A percentile compares a stretch with the other conserved stretches of the same genome.
These are phyloP conservation scores for Chaetops frenatus DNA, from an alignment of 2,113 vertebrate species.

Conservation along the genomic window DNA sequence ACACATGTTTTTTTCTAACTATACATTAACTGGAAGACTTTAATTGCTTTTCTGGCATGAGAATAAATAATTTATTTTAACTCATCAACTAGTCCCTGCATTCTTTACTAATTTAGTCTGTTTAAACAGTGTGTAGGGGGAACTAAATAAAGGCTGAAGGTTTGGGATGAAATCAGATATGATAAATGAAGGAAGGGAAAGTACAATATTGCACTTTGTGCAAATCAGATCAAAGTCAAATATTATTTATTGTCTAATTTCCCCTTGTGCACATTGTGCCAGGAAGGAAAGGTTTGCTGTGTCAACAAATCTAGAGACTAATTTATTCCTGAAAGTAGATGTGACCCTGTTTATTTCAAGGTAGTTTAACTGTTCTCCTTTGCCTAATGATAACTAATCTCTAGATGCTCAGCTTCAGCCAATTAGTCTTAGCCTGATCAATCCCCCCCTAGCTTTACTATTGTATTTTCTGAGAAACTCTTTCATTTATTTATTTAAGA, in stretches of 20 bases:
- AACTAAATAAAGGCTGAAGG: not conserved
- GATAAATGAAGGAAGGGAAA: constrained; percentile 21
- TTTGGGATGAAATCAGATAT: not conserved
- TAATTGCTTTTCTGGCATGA: not conserved
- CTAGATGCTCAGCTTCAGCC: not conserved
- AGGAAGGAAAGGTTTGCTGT: not conserved
- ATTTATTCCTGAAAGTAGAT: not conserved
- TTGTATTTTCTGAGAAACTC: not conserved
- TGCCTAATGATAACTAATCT: not conserved
- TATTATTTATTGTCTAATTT: constrained; percentile 51
- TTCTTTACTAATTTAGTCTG: not conserved
- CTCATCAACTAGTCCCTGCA: not conserved
- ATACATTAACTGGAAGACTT: not conserved
- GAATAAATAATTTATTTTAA: not conserved
- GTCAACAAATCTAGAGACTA: constrained; percentile 26
- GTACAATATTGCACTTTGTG: not conserved
- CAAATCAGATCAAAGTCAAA: constrained; percentile 39
- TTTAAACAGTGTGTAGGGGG: not conserved
- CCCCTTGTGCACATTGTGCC: not conserved
- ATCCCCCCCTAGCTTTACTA: not conserved
- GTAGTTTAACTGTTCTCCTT: not conserved
- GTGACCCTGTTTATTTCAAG: not conserved
- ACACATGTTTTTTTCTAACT: not conserved
- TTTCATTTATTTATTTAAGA: not conserved
- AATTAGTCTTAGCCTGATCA: not conserved